phyloP scores from a whole-genome alignment of 1,140 invertebrate genomes.

The Drosophila pectinifera region DNA sequence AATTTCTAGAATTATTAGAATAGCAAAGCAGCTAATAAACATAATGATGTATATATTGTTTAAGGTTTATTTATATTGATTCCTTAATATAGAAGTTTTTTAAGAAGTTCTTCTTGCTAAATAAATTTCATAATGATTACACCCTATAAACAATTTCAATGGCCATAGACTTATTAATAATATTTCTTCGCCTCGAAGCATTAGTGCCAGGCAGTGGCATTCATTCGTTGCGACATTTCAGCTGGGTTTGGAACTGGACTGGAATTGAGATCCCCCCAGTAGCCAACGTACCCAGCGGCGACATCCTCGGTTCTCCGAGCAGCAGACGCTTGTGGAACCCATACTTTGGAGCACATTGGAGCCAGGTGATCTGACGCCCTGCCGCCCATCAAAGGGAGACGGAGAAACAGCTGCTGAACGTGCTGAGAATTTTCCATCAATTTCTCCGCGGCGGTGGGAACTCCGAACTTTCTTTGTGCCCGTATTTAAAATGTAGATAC shows the following conservation, averaged over 20 bases:
- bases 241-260: not conserved
- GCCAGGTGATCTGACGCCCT: conserved; percentile 39
- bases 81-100: too few relatives aligned
- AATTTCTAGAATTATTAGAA: too few relatives aligned
- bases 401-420: conserved; percentile 44
- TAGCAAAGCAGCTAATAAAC: too few relatives aligned
- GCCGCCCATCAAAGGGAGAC: conserved; percentile 27
- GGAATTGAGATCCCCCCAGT: not conserved
- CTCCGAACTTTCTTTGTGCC: conserved; percentile 59
- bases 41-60: too few relatives aligned
- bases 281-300: conserved; percentile 41
- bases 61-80: too few relatives aligned
- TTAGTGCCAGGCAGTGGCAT: conserved; percentile 22
- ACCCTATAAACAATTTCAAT: not conserved
- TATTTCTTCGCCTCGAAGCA: too few relatives aligned
- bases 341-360: conserved; percentile 6
- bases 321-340: conserved; percentile 43
- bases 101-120: too few relatives aligned
- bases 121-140: too few relatives aligned
- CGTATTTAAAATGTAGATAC: conserved; percentile 25
- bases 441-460: conserved; percentile 56
- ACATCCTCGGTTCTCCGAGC: conserved; percentile 21
- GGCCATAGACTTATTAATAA: not conserved
- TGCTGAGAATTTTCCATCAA: conserved; percentile 69
- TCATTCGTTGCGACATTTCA: conserved; percentile 35